These are phyloP conservation scores for Alviniconcha strummeri DNA, from an alignment of 2,888 invertebrate genomes.

Conservation along the genomic window DNA sequence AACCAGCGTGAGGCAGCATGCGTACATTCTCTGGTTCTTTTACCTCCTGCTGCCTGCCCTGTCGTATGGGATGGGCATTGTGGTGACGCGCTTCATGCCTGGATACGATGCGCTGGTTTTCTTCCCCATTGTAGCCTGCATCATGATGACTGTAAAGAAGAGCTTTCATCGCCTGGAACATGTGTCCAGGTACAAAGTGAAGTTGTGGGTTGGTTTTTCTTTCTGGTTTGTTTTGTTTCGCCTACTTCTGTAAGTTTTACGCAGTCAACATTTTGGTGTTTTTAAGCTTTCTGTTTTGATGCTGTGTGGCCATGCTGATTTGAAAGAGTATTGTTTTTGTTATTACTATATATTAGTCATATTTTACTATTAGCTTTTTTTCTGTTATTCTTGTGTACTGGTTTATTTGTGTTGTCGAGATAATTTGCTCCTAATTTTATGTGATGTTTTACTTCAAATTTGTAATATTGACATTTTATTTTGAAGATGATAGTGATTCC, in stretches of 20 bases:
- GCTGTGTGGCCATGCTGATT: background rate
- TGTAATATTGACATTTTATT: background rate
- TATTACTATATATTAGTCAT: background rate
- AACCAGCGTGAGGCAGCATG: constrained; percentile 32
- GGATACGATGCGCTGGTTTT: constrained; percentile 55
- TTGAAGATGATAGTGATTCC: background rate
- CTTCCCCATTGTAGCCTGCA: constrained; percentile 44
- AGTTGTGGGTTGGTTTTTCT: too few species aligned
- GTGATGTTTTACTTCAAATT: background rate
- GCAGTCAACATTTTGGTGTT: too few species aligned
- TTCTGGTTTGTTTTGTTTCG: too few species aligned
- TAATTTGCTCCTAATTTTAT: too few species aligned
- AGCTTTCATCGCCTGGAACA: constrained; percentile 62
- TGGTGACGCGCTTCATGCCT: constrained; percentile 43
- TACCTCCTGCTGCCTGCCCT: constrained; percentile 57
- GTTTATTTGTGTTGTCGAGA: background rate
- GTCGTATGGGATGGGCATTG: constrained; percentile 45
- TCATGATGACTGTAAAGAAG: constrained; percentile 39
- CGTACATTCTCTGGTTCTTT: constrained; percentile 58
- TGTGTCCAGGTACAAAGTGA: constrained; percentile 57
- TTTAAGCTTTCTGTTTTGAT: background rate
- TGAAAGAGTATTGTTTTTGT: constrained; percentile 4
- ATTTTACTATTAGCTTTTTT: background rate
- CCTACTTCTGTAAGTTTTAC: too few species aligned
- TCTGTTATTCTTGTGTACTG: background rate